Evolutionary conservation across 2,888 invertebrate species (phyloP).

Genomic region (Pollenia amentaria): DNA sequence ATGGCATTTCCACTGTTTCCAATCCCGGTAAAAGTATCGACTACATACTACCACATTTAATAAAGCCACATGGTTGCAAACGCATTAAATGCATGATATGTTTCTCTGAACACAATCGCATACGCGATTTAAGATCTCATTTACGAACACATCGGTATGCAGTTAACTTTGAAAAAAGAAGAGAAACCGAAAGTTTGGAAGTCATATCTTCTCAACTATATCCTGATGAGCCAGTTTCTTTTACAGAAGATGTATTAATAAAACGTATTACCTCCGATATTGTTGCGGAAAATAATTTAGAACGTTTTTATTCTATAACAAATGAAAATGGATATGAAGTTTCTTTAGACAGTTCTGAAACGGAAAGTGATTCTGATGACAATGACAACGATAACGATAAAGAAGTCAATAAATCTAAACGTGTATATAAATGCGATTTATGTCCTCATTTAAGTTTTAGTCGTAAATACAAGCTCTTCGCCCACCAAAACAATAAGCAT

Average conservation of each 20-base stretch:
- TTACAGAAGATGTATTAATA: constrained; percentile 74
- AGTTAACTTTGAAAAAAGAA: constrained; percentile 75
- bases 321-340: constrained; percentile 83
- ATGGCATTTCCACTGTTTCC: constrained; percentile 50
- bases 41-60: constrained; percentile 74
- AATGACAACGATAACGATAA: constrained; percentile 37
- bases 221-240: constrained; percentile 75
- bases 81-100: constrained; percentile 84
- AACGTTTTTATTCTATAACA: constrained; percentile 83
- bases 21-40: constrained; percentile 64
- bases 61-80: constrained; percentile 82
- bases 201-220: constrained; percentile 78
- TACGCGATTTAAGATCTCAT: constrained; percentile 81
- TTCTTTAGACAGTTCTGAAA: constrained; percentile 79
- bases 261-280: constrained; percentile 78
- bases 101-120: constrained; percentile 80
- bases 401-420: constrained; percentile 52
- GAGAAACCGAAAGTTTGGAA: constrained; percentile 73
- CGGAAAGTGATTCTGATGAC: constrained; percentile 74
- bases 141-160: constrained; percentile 78
- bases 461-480: constrained; percentile 81
- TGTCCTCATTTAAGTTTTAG: constrained; percentile 77
- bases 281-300: constrained; percentile 74
- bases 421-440: constrained; percentile 78
- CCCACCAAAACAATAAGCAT: constrained; percentile 80